phyloP scores from a whole-genome alignment of 2,797 vertebrate species.

The Typhlichthys subterraneus region DNA sequence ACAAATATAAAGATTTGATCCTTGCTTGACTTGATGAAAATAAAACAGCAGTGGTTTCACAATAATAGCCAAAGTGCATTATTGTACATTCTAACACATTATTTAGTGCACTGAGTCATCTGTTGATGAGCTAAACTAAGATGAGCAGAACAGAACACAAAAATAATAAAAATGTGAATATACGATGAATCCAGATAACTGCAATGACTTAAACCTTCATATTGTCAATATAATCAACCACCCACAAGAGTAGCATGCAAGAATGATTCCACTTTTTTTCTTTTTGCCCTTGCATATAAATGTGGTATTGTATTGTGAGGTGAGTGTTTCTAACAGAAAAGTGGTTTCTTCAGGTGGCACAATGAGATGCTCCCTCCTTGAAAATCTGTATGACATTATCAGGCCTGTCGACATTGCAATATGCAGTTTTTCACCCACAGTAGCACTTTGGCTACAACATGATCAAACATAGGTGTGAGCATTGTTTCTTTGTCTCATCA shows the following conservation, averaged over 20 bases:
- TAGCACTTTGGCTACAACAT: too few relatives aligned
- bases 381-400: neutral
- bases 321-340: conserved; percentile 14
- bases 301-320: neutral
- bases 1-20: conserved; percentile 62
- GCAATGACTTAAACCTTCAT: conserved; percentile 12
- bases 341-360: neutral
- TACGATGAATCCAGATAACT: conserved; percentile 5
- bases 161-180: conserved; percentile 12
- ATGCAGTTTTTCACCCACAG: too few relatives aligned
- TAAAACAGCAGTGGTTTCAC: conserved; percentile 65
- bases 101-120: conserved; percentile 33
- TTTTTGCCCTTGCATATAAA: conserved; percentile 7
- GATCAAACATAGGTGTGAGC: neutral
- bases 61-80: conserved; percentile 58
- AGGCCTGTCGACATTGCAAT: too few relatives aligned
- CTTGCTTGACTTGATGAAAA: conserved; percentile 52
- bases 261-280: conserved; percentile 6
- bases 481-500: neutral
- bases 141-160: conserved; percentile 29
- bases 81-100: conserved; percentile 46
- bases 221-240: neutral
- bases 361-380: too few relatives aligned
- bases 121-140: conserved; percentile 23
- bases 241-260: conserved; percentile 7